phyloP scores from a whole-genome alignment of 2,113 vertebrate genomes.

The Podarcis cretensis region DNA sequence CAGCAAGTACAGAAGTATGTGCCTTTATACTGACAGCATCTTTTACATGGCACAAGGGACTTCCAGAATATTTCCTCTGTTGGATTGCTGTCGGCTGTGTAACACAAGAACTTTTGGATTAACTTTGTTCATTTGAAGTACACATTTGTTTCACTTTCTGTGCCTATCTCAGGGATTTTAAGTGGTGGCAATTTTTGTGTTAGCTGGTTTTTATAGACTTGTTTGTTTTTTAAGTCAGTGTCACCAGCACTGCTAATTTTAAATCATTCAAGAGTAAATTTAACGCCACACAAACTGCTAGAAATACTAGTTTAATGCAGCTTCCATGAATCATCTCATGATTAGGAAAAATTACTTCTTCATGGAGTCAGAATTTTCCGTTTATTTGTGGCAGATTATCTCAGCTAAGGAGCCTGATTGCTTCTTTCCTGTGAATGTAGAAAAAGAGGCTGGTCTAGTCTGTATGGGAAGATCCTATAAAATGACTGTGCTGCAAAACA shows the following conservation, averaged over 20 bases:
- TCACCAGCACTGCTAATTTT: not conserved
- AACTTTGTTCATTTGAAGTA: not conserved
- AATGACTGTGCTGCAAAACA: too few species aligned
- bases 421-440: not conserved
- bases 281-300: not conserved
- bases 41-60: not conserved
- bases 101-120: not conserved
- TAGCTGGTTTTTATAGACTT: not conserved
- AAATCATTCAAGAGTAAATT: not conserved
- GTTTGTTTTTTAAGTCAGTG: not conserved
- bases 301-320: not conserved
- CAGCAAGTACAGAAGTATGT: slow-evolving; percentile 93
- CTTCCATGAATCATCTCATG: not conserved
- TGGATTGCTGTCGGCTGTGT: not conserved
- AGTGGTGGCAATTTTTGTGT: not conserved
- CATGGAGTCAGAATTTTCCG: not conserved
- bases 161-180: slow-evolving; percentile 4
- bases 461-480: too few species aligned
- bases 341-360: not conserved
- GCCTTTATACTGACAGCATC: slow-evolving; percentile 65
- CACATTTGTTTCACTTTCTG: not conserved
- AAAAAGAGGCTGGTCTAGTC: not conserved
- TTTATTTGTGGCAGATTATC: not conserved
- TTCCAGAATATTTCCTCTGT: not conserved
- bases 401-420: not conserved